Conservation (phyloP, 2,113 vertebrate species). For the Argyrosomus japonicus region DNA sequence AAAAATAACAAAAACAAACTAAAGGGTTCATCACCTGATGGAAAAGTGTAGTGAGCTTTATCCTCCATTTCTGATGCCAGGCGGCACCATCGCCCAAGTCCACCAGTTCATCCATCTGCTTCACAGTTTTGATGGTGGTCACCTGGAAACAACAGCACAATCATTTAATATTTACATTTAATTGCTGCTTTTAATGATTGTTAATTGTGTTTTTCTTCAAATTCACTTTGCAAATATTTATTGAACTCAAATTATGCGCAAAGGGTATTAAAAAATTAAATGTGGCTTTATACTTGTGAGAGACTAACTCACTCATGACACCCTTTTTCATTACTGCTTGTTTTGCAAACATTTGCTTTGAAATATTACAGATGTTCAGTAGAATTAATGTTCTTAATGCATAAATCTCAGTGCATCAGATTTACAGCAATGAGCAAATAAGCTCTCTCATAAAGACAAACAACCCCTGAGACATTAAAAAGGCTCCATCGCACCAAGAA, state of each 20-base stretch:
- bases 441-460: background rate
- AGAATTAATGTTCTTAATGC: background rate
- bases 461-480: background rate
- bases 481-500: background rate
- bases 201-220: background rate
- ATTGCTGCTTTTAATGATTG: background rate
- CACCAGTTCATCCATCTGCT: conserved; percentile 93
- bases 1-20: background rate
- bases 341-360: background rate
- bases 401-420: background rate
- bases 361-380: background rate
- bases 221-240: background rate
- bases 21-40: conserved; percentile 86
- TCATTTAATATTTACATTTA: background rate
- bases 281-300: background rate
- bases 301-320: background rate
- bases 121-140: conserved; percentile 97
- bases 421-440: background rate
- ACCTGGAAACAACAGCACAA: conserved; percentile 82
- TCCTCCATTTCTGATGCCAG: conserved; percentile 94
- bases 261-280: background rate
- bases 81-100: conserved; percentile 90
- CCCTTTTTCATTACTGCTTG: background rate
- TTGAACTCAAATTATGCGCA: background rate
- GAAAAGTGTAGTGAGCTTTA: conserved; percentile 88